Percentiles rank a stretch among this genome's conserved stretches.
These are phyloP conservation scores for Henricia sp. DNA, from an alignment of 53 echinoderm and acorn worm genomes.

Conservation along the genomic window DNA sequence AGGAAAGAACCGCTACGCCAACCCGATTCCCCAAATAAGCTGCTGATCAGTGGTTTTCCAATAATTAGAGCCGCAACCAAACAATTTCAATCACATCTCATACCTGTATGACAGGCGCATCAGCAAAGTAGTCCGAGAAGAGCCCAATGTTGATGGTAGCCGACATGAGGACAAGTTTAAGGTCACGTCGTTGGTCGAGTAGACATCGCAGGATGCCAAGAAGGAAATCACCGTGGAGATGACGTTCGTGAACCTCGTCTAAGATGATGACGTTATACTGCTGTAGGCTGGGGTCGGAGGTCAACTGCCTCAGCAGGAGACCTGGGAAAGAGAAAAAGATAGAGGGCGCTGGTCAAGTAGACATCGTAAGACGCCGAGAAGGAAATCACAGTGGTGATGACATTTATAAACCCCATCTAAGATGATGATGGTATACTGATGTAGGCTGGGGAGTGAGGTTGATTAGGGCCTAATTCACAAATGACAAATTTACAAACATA, in stretches of 20 bases:
- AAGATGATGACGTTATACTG: slow-evolving; percentile 94
- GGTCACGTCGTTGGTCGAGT: slow-evolving; percentile 82
- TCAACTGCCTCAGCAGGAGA: slow-evolving; percentile 77
- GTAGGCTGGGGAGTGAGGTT: slow-evolving; percentile 65
- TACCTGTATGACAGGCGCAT: slow-evolving; percentile 87
- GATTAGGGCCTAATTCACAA: too few relatives aligned
- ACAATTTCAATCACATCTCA: too few relatives aligned
- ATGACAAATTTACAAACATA: too few relatives aligned
- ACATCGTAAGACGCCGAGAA: slow-evolving; percentile 83
- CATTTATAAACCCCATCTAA: slow-evolving; percentile 86
- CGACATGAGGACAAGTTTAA: slow-evolving; percentile 95
- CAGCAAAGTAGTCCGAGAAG: slow-evolving; percentile 82
- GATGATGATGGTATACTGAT: slow-evolving; percentile 86
- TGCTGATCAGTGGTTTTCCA: too few relatives aligned
- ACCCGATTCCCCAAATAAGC: too few relatives aligned
- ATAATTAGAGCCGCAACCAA: too few relatives aligned
- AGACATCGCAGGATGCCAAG: slow-evolving; percentile 87
- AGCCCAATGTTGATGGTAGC: slow-evolving; percentile 94
- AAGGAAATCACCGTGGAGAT: slow-evolving; percentile 95
- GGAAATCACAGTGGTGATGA: slow-evolving; percentile 93
- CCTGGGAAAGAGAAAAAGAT: slow-evolving; percentile 48
- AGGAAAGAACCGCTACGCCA: too few relatives aligned
- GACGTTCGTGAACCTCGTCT: slow-evolving; percentile 89
- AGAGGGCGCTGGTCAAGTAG: slow-evolving; percentile 73
- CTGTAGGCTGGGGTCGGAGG: slow-evolving; percentile 70